phyloP scores from a whole-genome alignment of 1,140 invertebrate genomes.

The Drosophila nasuta region DNA sequence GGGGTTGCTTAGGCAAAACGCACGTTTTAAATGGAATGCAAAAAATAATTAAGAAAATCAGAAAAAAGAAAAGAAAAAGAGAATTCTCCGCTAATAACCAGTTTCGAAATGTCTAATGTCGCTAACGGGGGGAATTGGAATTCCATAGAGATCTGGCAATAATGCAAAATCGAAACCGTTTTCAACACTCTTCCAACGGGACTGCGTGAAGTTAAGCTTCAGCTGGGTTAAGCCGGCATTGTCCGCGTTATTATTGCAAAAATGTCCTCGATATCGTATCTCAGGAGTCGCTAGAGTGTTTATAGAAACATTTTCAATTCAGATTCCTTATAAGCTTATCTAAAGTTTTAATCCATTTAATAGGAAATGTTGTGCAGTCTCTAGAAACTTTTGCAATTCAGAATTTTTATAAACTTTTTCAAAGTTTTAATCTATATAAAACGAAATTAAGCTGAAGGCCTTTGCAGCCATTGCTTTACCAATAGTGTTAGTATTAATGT shows the following conservation, averaged over 20 bases:
- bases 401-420: too few species aligned
- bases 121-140: neutral
- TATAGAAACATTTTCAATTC: too few species aligned
- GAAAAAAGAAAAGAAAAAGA: neutral
- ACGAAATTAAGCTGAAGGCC: too few species aligned
- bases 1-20: slow-evolving; percentile 8
- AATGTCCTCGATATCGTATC: neutral
- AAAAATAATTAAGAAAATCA: slow-evolving; percentile 11
- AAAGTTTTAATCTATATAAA: too few species aligned
- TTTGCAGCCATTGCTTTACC: too few species aligned
- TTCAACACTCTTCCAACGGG: too few species aligned
- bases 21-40: slow-evolving; percentile 33
- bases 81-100: slow-evolving; percentile 3
- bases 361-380: too few species aligned
- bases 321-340: too few species aligned
- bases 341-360: too few species aligned
- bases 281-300: neutral
- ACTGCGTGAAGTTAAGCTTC: neutral
- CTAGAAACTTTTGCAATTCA: too few species aligned
- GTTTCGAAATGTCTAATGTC: slow-evolving; percentile 30
- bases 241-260: neutral
- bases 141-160: neutral
- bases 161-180: slow-evolving; percentile 2
- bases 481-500: too few species aligned
- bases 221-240: slow-evolving; percentile 6